phyloP scores from a whole-genome alignment of 2,888 invertebrate genomes.

The Coecobrya sp. region DNA sequence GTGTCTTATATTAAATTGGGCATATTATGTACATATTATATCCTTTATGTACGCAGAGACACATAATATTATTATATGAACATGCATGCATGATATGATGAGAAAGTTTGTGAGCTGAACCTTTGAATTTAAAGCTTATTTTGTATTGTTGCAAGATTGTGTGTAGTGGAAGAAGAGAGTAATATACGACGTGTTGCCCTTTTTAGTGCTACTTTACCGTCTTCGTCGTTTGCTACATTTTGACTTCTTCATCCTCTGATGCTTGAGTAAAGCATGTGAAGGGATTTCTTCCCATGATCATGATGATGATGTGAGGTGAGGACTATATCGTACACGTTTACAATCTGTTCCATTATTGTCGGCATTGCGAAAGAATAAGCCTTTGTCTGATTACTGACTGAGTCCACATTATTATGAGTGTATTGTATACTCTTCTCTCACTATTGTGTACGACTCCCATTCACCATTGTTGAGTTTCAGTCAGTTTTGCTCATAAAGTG shows the following conservation, averaged over 20 bases:
- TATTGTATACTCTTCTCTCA: neutral
- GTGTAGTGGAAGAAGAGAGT: too few relatives aligned
- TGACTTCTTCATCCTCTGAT: neutral
- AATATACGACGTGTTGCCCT: neutral
- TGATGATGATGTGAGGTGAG: too few relatives aligned
- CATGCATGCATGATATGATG: neutral
- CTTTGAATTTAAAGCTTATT: neutral
- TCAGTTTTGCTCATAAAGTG: neutral
- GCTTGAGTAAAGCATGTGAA: neutral
- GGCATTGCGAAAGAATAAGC: neutral
- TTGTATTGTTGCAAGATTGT: neutral
- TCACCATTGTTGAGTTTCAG: neutral
- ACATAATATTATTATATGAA: neutral
- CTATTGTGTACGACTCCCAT: too few relatives aligned
- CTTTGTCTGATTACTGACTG: conserved; percentile 14
- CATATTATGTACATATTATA: neutral
- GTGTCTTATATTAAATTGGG: neutral
- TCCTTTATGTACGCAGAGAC: neutral
- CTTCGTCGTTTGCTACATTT: neutral
- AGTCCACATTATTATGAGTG: neutral
- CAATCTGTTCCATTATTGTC: conserved; percentile 17
- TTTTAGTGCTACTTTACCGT: neutral
- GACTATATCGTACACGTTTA: neutral
- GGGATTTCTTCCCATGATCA: neutral
- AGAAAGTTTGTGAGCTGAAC: neutral